Evolutionary conservation across 2,113 vertebrate species (phyloP).

Genomic region (Scartelaos histophorus): DNA sequence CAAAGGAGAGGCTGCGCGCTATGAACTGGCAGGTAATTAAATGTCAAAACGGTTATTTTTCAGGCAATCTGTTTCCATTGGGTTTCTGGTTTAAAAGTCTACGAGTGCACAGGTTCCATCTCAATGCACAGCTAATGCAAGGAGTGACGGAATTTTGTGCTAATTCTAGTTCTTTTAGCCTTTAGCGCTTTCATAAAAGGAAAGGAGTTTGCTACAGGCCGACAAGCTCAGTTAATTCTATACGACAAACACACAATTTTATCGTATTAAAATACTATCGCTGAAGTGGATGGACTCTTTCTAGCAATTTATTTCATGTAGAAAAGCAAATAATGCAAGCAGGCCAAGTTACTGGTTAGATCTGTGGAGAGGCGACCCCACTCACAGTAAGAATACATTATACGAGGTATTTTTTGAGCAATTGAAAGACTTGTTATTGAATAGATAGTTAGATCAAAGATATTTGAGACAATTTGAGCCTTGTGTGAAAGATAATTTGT

Average conservation of each 20-base stretch:
- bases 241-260: background rate
- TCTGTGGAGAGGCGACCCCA: no score
- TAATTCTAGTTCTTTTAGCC: background rate
- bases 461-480: no score
- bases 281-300: no score
- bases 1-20: background rate
- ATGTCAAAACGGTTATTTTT: background rate
- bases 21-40: constrained; percentile 1
- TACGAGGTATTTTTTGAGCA: no score
- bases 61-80: background rate
- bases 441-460: no score
- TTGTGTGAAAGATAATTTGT: no score
- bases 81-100: background rate
- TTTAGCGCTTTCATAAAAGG: background rate
- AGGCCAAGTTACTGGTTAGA: no score
- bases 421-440: no score
- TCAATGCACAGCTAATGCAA: background rate
- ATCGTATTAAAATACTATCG: no score
- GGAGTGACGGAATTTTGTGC: background rate
- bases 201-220: background rate
- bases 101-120: background rate
- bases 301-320: no score
- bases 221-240: background rate
- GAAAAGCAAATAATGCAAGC: no score
- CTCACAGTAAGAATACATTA: no score